These are phyloP conservation scores for Dryadula phaetusa DNA, from an alignment of 2,888 invertebrate genomes.

Conservation along the genomic window DNA sequence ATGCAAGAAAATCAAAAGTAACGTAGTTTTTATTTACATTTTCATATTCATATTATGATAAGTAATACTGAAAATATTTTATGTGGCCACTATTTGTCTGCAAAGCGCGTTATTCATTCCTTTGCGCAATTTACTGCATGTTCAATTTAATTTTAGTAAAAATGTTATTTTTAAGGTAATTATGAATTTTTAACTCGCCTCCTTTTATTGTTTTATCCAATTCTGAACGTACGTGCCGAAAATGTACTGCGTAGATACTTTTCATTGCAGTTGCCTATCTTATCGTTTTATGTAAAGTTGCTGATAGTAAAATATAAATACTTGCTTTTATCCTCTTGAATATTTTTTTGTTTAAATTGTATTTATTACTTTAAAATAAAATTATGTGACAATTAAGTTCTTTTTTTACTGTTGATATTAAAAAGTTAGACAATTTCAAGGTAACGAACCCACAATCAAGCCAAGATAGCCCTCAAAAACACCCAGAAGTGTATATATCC, in stretches of 20 bases:
- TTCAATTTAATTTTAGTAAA: conserved; percentile 16
- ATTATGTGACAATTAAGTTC: too few species aligned
- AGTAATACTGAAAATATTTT: conserved; percentile 12
- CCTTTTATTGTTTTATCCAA: conserved; percentile 5
- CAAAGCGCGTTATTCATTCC: conserved; percentile 21
- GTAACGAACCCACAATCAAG: too few species aligned
- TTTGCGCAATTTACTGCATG: conserved; percentile 24
- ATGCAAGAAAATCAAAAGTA: too few species aligned
- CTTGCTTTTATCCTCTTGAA: too few species aligned
- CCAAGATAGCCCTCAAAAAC: too few species aligned
- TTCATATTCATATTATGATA: conserved; percentile 3
- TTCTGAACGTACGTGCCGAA: background rate
- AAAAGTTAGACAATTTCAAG: too few species aligned
- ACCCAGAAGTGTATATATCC: too few species aligned
- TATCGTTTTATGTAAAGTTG: background rate
- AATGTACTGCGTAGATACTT: background rate
- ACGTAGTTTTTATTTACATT: background rate
- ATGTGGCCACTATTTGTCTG: conserved; percentile 16
- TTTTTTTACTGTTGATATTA: too few species aligned
- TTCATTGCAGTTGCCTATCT: background rate
- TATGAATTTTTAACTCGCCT: background rate
- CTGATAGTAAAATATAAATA: too few species aligned
- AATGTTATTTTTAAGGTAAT: conserved; percentile 9
- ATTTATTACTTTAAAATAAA: too few species aligned
- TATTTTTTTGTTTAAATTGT: too few species aligned